phyloP scores from a whole-genome alignment of 2,888 invertebrate genomes.

The Oxystoma pomonae region DNA sequence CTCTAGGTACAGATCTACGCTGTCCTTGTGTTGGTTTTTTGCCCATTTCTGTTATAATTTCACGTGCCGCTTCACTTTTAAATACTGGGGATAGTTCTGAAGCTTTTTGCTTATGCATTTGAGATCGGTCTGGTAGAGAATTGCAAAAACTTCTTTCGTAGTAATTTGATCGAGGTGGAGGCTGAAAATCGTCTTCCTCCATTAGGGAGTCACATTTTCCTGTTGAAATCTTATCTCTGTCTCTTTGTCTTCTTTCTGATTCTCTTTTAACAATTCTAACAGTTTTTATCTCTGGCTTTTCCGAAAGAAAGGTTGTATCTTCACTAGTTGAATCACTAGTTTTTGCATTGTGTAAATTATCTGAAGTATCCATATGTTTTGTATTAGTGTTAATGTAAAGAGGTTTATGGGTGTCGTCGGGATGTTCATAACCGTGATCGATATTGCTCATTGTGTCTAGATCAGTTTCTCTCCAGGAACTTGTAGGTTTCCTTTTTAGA shows the following conservation, averaged over 20 bases:
- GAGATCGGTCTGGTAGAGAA: conserved; percentile 30
- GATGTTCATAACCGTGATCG: conserved; percentile 58
- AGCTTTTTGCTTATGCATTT: conserved; percentile 39
- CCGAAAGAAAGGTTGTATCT: conserved; percentile 44
- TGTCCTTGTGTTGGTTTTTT: conserved; percentile 40
- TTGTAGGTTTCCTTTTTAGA: conserved; percentile 58
- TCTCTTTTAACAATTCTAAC: conserved; percentile 91
- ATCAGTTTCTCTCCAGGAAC: conserved; percentile 87
- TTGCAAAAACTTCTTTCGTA: conserved; percentile 31
- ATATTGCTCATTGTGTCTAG: conserved; percentile 75
- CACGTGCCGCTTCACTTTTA: conserved; percentile 81
- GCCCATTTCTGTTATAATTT: conserved; percentile 80
- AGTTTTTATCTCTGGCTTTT: conserved; percentile 87
- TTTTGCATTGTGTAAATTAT: conserved; percentile 60
- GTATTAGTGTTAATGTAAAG: conserved; percentile 66
- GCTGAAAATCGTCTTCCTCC: conserved; percentile 44
- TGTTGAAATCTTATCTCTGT: conserved; percentile 62
- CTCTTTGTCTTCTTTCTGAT: conserved; percentile 79
- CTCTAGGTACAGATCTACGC: conserved; percentile 70
- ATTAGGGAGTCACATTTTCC: conserved; percentile 44
- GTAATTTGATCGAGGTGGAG: conserved; percentile 23
- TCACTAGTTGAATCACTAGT: conserved; percentile 41
- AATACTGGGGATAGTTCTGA: conserved; percentile 74
- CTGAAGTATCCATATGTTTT: conserved; percentile 44
- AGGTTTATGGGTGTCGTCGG: conserved; percentile 49